phyloP scores from a whole-genome alignment of 1,140 invertebrate species.

The Drosophila sproati region DNA sequence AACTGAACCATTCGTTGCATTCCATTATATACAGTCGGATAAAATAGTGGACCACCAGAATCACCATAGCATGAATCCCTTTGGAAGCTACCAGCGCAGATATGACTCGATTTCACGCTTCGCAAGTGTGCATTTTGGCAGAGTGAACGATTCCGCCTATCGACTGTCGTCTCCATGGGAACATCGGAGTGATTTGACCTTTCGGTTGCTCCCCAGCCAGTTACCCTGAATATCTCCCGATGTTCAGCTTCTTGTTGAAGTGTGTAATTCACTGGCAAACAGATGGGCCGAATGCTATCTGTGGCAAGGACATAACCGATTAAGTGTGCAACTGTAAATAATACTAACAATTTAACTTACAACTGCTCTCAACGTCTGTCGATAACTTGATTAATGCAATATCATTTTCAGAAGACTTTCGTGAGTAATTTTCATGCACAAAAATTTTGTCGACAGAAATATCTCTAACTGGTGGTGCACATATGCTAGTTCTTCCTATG shows the following conservation, averaged over 20 bases:
- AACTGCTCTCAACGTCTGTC: background rate
- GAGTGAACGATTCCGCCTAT: rapidly evolving
- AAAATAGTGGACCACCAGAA: slow-evolving; percentile 25
- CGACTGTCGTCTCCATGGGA: background rate
- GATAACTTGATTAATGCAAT: slow-evolving; percentile 26
- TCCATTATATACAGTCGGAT: background rate
- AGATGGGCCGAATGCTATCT: background rate
- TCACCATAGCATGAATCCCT: slow-evolving; percentile 16
- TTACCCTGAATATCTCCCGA: background rate
- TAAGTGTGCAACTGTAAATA: background rate
- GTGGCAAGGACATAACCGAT: background rate
- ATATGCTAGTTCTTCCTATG: background rate
- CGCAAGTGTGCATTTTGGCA: background rate
- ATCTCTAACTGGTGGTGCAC: slow-evolving; percentile 18
- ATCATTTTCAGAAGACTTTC: background rate
- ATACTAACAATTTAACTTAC: background rate
- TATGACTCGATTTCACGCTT: background rate
- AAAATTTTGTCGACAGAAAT: background rate
- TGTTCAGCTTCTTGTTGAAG: background rate
- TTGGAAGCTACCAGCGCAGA: slow-evolving; percentile 10
- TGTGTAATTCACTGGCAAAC: slow-evolving; percentile 9
- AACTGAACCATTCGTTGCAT: slow-evolving; percentile 2
- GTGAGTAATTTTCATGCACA: slow-evolving; percentile 1
- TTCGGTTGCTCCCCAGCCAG: slow-evolving; percentile 30
- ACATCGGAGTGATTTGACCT: background rate